Percentiles rank a stretch among this genome's conserved stretches.
Evolutionary conservation across 1,140 invertebrate genomes (phyloP).

Genomic region (Aleiodes sp.): DNA sequence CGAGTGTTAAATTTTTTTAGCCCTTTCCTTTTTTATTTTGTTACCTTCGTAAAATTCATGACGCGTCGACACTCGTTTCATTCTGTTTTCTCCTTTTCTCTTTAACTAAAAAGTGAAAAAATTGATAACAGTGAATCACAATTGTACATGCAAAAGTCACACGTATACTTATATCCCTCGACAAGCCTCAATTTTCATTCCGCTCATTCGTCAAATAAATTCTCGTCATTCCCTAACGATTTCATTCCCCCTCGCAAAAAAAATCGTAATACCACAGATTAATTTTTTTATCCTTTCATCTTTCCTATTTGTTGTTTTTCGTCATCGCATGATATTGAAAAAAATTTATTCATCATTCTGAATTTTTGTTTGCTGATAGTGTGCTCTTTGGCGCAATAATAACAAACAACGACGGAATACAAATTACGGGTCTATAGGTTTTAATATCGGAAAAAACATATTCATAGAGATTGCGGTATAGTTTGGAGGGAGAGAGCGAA

Average conservation of each 20-base stretch:
- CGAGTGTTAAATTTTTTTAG: slow-evolving; percentile 12
- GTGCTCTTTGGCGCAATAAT: too few relatives aligned
- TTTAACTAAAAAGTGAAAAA: not conserved
- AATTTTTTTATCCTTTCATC: not conserved
- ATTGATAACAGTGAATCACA: not conserved
- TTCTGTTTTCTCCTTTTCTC: not conserved
- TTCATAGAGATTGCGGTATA: too few relatives aligned
- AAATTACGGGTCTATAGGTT: too few relatives aligned
- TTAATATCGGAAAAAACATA: too few relatives aligned
- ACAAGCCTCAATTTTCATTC: slow-evolving; percentile 1
- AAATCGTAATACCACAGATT: not conserved
- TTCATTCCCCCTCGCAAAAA: not conserved
- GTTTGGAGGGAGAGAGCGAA: too few relatives aligned
- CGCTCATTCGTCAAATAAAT: not conserved
- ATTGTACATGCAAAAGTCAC: not conserved
- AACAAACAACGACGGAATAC: too few relatives aligned
- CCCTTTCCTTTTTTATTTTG: not conserved
- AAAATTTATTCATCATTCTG: too few relatives aligned
- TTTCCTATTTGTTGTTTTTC: not conserved
- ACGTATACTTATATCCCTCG: not conserved
- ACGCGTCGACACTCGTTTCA: slow-evolving; percentile 15
- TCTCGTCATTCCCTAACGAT: not conserved
- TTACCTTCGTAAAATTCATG: slow-evolving; percentile 18
- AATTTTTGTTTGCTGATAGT: too few relatives aligned
- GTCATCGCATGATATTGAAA: not conserved